phyloP scores from a whole-genome alignment of 2,888 invertebrate genomes.

The Ormyrus thymus region DNA sequence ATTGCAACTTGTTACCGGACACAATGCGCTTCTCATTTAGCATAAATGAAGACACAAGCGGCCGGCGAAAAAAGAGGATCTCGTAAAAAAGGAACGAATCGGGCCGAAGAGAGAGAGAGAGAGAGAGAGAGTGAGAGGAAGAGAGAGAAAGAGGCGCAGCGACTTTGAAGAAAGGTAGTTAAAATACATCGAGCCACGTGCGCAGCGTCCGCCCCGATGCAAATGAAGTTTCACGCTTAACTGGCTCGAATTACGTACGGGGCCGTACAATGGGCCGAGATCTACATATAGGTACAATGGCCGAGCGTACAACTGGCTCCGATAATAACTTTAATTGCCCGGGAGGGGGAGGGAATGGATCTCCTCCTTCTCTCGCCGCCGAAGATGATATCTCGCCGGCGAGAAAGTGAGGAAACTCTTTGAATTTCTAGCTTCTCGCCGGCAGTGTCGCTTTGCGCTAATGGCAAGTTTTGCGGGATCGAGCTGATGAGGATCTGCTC shows the following conservation, averaged over 20 bases:
- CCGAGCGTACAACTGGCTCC: background rate
- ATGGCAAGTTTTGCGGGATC: background rate
- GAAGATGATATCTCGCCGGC: constrained; percentile 1
- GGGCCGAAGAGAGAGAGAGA: constrained; percentile 10
- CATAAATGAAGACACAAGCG: constrained; percentile 37
- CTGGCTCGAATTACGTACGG: constrained; percentile 47
- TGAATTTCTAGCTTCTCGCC: constrained; percentile 4
- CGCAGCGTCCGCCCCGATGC: constrained; percentile 45
- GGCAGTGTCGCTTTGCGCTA: background rate
- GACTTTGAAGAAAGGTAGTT: no score
- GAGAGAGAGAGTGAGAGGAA: background rate
- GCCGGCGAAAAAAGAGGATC: background rate
- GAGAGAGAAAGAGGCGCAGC: constrained; percentile 19
- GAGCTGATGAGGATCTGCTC: background rate
- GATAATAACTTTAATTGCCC: constrained; percentile 41
- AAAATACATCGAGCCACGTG: background rate
- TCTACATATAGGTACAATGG: constrained; percentile 45
- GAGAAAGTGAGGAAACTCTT: constrained; percentile 10
- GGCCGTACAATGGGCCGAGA: constrained; percentile 41
- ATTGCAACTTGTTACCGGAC: constrained; percentile 43
- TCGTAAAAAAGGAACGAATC: background rate
- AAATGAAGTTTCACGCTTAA: constrained; percentile 55
- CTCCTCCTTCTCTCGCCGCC: background rate
- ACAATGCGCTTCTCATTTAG: constrained; percentile 38
- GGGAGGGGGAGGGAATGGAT: background rate